Evolutionary conservation across 1,140 invertebrate genomes (phyloP), one percentile per base, ranked within the genome.

Genomic region (Campoletis sonorensis): DNA sequence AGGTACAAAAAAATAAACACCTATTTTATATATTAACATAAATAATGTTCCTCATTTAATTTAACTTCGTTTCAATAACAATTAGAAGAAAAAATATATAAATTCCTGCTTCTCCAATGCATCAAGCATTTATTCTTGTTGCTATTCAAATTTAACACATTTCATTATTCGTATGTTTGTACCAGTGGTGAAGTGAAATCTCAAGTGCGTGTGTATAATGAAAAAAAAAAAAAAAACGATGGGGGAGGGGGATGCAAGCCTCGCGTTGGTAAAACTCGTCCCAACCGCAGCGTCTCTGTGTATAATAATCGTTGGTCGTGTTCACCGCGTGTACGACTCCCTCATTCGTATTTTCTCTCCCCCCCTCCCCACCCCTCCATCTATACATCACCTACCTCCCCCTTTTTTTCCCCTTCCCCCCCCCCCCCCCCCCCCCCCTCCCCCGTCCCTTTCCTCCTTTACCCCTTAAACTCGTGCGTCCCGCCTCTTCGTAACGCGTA

Each of bases 321-420:
- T 73, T 51, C 49, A 23, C 71, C 71, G 71, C 71, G 71, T 73
- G 71, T 51, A 45, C n/a, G 71, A 73, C 10, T 33, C 37, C 37
- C 71, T 51, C 40, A 23, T 8, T 40, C 37, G 37, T 23, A 72
- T 23, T 7, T 16, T 72, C 15, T 45, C 5, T 45, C 70, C 7
- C 37, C 40, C 15, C 51, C 15, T 72, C 15, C 23, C 5, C 21
- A 33, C 7, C 37, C 40, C 15, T 73, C 15, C 21, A 21, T 67
- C 10, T 27, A n/a, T 67, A 67, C 23, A n/a, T 58, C 54, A n/a
- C 23, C 4, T 16, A 67, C 23, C 30, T 27, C 26, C 61, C 8
- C 26, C 23, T 10, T 27, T 67, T 67, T 4, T 67, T 67, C 61
- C 30, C 54, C 54, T n/a, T 13, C 8, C 40, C 11, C 40, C 40